Percentiles rank a stretch among this genome's conserved stretches.
Evolutionary conservation across 2,797 vertebrate species (phyloP).

Genomic region (Ctenosaura bakeri): DNA sequence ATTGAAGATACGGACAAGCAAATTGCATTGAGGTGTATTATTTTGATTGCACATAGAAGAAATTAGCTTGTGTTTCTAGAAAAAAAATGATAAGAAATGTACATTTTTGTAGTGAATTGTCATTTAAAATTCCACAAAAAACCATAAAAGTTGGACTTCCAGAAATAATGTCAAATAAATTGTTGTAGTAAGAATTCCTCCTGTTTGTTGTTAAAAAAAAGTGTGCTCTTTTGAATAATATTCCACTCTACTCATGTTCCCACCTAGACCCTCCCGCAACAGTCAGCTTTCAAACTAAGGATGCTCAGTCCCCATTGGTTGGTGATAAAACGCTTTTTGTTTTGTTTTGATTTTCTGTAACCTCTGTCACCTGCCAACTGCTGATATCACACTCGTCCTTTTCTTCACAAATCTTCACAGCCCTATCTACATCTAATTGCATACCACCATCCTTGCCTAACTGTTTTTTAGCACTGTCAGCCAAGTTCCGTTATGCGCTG

Average conservation of each 20-base stretch:
- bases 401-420: too few relatives aligned
- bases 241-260: not conserved
- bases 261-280: not conserved
- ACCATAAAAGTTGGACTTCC: not conserved
- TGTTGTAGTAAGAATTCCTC: not conserved
- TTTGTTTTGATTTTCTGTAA: not conserved
- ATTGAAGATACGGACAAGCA: not conserved
- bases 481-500: not conserved
- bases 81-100: not conserved
- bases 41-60: not conserved
- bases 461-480: not conserved
- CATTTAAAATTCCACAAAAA: not conserved
- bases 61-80: not conserved
- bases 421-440: not conserved
- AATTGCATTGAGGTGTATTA: not conserved
- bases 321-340: not conserved
- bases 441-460: not conserved
- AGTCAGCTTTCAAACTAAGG: not conserved
- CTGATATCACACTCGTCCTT: not conserved
- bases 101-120: not conserved
- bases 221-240: not conserved
- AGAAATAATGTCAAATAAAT: not conserved
- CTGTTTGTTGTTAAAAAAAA: not conserved
- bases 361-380: not conserved
- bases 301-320: not conserved